Evolutionary conservation across 2,888 invertebrate genomes (phyloP), one percentile per base, ranked within the genome.

Genomic region (Athripsodes cinereus): DNA sequence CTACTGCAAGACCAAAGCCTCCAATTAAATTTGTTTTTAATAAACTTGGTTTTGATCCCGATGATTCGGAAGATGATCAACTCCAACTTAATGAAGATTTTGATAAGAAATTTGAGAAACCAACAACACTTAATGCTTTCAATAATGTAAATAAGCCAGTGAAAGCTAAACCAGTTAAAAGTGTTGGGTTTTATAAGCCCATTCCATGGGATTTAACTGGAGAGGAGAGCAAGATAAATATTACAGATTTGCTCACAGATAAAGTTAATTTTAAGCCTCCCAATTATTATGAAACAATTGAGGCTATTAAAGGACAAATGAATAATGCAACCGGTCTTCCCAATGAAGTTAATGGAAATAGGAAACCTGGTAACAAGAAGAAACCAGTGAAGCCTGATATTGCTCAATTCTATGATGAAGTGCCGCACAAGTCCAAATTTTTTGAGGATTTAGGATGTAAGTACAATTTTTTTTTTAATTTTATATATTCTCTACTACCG

Each of bases 401-500:
- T 2, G 59, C 55, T 22, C 63, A 63, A n/a, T 63, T 63, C 50
- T 63, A 63, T 52, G 63, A 63, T 22, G 58, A 59, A 26, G 63
- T 63, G 22, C 61, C 63, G 5, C 69, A 70, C 26, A 76, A 74
- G 59, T 73, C 81, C n/a, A 83, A 83, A 69, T 87, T 87, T 67
- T 85, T 87, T 65, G 86, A 87, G 67, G 87, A 87, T 67, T 69
- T 87, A 59, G 86, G 83, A 67, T 70, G 87, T 87, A 77, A 85
- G 87, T 85, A 34, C 44, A 22, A n/a, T n/a, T n/a, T n/a, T n/a
- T 50, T 51, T 58, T 22, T 22, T 50, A 34, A 35, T 50, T 49
- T 50, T 20, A 1, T 10, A 16, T 44, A 22, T 40, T 13, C 5
- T 19, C 1, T 26, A 6, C 10, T 26, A 26, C 8, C 20, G 5